Evolutionary conservation across 1,140 invertebrate genomes (phyloP).

Genomic region (Tetramorium parvispinum): DNA sequence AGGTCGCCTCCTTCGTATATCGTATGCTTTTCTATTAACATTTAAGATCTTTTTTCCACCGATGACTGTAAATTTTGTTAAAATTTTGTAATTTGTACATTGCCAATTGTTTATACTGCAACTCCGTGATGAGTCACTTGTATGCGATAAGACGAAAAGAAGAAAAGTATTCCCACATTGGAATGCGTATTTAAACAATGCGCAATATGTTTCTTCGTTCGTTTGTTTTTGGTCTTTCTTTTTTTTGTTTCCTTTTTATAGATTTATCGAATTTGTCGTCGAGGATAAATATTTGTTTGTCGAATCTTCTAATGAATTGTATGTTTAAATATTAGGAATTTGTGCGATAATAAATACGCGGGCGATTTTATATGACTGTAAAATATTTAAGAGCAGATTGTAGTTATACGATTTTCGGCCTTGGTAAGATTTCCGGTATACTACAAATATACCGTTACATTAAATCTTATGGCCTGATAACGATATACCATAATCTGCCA

Average conservation of each 20-base stretch:
- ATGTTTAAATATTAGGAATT: slow-evolving; percentile 39
- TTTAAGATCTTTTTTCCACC: slow-evolving; percentile 75
- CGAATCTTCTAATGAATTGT: slow-evolving; percentile 38
- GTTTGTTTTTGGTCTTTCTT: slow-evolving; percentile 23
- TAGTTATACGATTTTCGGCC: slow-evolving; percentile 32
- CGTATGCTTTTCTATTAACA: slow-evolving; percentile 73
- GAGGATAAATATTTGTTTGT: slow-evolving; percentile 47
- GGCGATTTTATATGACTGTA: slow-evolving; percentile 39
- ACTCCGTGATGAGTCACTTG: not conserved
- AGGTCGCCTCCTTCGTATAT: slow-evolving; percentile 18
- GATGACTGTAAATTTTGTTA: slow-evolving; percentile 79
- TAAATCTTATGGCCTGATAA: slow-evolving; percentile 43
- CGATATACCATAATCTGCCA: not conserved
- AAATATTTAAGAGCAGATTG: slow-evolving; percentile 35
- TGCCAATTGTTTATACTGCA: slow-evolving; percentile 58
- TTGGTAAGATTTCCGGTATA: slow-evolving; percentile 33
- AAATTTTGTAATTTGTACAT: slow-evolving; percentile 68
- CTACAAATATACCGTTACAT: slow-evolving; percentile 8
- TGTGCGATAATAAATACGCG: not conserved
- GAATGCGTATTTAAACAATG: slow-evolving; percentile 11
- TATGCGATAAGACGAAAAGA: slow-evolving; percentile 16
- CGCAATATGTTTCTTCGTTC: slow-evolving; percentile 10
- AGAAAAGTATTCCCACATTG: not conserved
- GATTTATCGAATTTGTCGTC: slow-evolving; percentile 15
- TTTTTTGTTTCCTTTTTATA: slow-evolving; percentile 25